Conservation (phyloP, 2,113 vertebrate genomes). For the Lichenostomus cassidix region DNA sequence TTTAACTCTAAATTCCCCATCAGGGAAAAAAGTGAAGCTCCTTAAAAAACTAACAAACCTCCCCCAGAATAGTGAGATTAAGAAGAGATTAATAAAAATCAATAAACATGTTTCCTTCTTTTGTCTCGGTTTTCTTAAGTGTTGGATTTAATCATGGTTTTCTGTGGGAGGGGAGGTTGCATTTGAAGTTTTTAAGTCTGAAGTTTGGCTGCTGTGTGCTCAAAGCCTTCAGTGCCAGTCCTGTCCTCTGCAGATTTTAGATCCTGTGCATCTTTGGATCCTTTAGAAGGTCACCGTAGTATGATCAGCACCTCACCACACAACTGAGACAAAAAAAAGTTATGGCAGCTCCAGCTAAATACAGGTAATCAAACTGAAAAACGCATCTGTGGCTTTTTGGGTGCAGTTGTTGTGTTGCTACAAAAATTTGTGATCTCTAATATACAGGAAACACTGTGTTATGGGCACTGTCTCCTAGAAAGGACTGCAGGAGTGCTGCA, state of each 20-base stretch:
- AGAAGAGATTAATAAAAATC: neutral
- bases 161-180: constrained; percentile 7
- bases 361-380: neutral
- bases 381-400: neutral
- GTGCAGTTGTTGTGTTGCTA: neutral
- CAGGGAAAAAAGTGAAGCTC: neutral
- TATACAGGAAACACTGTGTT: neutral
- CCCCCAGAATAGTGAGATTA: neutral
- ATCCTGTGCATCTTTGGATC: neutral
- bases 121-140: neutral
- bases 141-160: constrained; percentile 34
- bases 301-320: neutral
- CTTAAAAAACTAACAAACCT: neutral
- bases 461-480: rapidly evolving
- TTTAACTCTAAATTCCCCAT: neutral
- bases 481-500: neutral
- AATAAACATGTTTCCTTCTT: neutral
- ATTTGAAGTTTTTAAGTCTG: constrained; percentile 5
- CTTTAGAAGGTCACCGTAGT: neutral
- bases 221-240: neutral
- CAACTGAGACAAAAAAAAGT: neutral
- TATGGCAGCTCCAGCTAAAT: neutral
- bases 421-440: neutral
- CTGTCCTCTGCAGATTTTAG: constrained; percentile 14
- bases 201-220: neutral